Base-by-base conservation (phyloP, 2,797 vertebrate genomes). In the Hipposideros larvatus region DNA sequence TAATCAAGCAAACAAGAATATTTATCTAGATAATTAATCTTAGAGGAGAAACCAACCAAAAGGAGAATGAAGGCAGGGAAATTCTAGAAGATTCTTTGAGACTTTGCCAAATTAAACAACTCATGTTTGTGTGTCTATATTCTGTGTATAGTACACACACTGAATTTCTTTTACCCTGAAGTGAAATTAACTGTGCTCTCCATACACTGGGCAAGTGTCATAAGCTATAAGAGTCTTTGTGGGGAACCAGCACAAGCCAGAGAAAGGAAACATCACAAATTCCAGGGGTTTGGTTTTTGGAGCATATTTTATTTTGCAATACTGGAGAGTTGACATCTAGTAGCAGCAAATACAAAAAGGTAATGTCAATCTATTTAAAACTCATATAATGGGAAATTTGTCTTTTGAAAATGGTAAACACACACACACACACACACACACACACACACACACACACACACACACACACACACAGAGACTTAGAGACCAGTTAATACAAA, bases 301-400 rank as follows among this genome's bases (percentile, higher is more conserved):
- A 90, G 77, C 51, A 90, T 4, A 83, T 92, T 97, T 97, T 95
- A 97, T 95, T 97, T 94, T 91, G 82, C 14, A 66, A 57, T 77
- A 80, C 15, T 55, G 83, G 53, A 94, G 55, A 95, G 82, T 73
- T 78, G 80, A 88, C 92, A 96, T 83, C n/a, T 75, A 77, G 51
- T 37, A 86, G 51, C 46, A 79, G 74, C 65, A 61, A 80, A 94
- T 53, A 92, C 15, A 93, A 92, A 97, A 97, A 96, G 66, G 53
- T 57, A 94, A 75, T 48, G 79, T 14, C 5, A n/a, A 75, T 71
- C 59, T 83, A 87, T 66, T 86, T 74, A 94, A 96, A 97, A 97
- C 28, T 65, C 26, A 37, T 22, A 80, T 18, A 71, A 83, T 87
- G 51, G 61, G 66, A 92, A 95, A 90, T 55, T 63, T 16, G 51